Conservation (phyloP, 2,888 invertebrate genomes). For the Xestia c-nigrum region DNA sequence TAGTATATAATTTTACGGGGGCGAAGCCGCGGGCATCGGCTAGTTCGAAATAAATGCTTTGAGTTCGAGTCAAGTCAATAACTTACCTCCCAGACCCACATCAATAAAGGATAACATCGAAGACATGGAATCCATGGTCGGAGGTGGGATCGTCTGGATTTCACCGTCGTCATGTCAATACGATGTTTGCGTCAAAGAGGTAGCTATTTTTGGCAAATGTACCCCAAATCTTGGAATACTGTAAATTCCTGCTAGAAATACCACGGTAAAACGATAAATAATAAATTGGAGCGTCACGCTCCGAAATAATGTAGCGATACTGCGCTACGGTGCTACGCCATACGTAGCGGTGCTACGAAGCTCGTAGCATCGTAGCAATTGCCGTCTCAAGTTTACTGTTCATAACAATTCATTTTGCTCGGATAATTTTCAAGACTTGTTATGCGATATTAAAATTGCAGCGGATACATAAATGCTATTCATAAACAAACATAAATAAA, state of each 20-base stretch:
- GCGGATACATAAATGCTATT: conserved; percentile 29
- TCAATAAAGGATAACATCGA: neutral
- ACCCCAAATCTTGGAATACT: neutral
- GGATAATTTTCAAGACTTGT: conserved; percentile 31
- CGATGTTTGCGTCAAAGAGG: neutral
- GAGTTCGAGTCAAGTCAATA: neutral
- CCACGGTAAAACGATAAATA: neutral
- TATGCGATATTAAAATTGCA: conserved; percentile 37
- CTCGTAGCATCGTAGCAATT: conserved; percentile 38
- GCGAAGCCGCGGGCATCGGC: no score
- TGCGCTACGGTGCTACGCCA: conserved; percentile 6
- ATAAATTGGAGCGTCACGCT: conserved; percentile 2
- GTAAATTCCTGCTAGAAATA: neutral
- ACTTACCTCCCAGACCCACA: neutral
- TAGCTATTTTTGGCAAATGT: neutral
- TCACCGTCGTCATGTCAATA: neutral
- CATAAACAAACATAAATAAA: conserved; percentile 26
- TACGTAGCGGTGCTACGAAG: conserved; percentile 42
- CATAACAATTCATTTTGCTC: conserved; percentile 17
- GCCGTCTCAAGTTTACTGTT: conserved; percentile 25
- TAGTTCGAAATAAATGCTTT: neutral
- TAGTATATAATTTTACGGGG: no score
- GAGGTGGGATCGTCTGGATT: neutral
- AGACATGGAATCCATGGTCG: neutral
- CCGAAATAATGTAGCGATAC: neutral